A percentile compares a stretch with the other conserved stretches of the same genome.
Evolutionary conservation across 2,113 vertebrate genomes (phyloP).

Genomic region (Zosterops hypoxanthus): DNA sequence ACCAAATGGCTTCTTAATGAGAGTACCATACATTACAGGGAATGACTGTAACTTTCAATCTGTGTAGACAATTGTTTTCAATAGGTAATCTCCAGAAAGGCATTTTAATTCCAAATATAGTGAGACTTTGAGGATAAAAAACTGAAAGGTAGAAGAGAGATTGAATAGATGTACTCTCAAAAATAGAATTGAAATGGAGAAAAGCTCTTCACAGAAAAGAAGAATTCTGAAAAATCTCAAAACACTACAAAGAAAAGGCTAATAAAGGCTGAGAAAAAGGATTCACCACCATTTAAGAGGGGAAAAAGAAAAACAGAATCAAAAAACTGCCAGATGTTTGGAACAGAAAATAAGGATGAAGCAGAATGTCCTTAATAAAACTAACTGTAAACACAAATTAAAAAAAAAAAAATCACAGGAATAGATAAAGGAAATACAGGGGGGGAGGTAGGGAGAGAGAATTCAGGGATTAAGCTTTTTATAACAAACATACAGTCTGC

Average conservation of each 20-base stretch:
- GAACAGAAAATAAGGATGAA: neutral
- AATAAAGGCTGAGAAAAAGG: neutral
- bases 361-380: neutral
- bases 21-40: neutral
- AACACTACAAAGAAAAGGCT: neutral
- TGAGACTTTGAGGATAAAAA: neutral
- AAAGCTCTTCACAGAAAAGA: neutral
- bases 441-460: rapidly evolving
- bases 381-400: neutral
- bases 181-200: neutral
- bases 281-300: neutral
- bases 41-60: neutral
- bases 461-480: neutral
- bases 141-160: neutral
- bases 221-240: neutral
- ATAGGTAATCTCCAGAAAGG: neutral
- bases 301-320: neutral
- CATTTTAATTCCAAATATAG: neutral
- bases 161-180: neutral
- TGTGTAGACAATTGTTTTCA: neutral
- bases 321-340: neutral
- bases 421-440: neutral
- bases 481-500: neutral
- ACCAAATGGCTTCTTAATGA: neutral
- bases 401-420: neutral